Conservation (phyloP, 2,888 invertebrate species). For the Rhamnusium bicolor region DNA sequence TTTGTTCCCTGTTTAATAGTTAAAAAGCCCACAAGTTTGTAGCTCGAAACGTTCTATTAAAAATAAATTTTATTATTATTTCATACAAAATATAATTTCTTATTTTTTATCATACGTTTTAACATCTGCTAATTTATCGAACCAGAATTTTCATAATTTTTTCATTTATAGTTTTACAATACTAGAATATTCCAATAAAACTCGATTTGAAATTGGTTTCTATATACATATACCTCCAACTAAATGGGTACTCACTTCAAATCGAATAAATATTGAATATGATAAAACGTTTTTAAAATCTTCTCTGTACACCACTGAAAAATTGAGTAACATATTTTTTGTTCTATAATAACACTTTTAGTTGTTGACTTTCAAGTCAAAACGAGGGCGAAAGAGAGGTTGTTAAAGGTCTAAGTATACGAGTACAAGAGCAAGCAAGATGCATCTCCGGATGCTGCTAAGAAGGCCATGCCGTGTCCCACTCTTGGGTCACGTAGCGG, state of each 20-base stretch:
- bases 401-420: slow-evolving; percentile 4
- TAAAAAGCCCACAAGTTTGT: too few relatives aligned
- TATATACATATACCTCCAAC: background rate
- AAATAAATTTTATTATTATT: too few relatives aligned
- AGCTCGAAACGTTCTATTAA: too few relatives aligned
- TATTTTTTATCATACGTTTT: too few relatives aligned
- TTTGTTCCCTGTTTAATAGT: too few relatives aligned
- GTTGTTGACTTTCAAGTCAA: slow-evolving; percentile 36
- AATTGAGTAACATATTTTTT: slow-evolving; percentile 29
- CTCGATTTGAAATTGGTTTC: background rate
- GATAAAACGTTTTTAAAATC: background rate
- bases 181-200: background rate
- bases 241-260: background rate
- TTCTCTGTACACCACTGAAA: slow-evolving; percentile 3
- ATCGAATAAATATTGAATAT: background rate
- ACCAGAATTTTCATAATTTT: too few relatives aligned
- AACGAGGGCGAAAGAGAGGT: slow-evolving; percentile 30
- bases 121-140: too few relatives aligned
- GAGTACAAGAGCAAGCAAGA: slow-evolving; percentile 21
- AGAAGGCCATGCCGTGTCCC: slow-evolving; percentile 46
- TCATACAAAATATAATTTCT: too few relatives aligned
- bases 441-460: slow-evolving; percentile 33
- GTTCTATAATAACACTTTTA: slow-evolving; percentile 35
- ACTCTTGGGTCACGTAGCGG: slow-evolving; percentile 57
- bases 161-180: too few relatives aligned